These are phyloP conservation scores for Mormyrus hasselquistii DNA, from an alignment of 2,797 vertebrate species.

Conservation along the genomic window DNA sequence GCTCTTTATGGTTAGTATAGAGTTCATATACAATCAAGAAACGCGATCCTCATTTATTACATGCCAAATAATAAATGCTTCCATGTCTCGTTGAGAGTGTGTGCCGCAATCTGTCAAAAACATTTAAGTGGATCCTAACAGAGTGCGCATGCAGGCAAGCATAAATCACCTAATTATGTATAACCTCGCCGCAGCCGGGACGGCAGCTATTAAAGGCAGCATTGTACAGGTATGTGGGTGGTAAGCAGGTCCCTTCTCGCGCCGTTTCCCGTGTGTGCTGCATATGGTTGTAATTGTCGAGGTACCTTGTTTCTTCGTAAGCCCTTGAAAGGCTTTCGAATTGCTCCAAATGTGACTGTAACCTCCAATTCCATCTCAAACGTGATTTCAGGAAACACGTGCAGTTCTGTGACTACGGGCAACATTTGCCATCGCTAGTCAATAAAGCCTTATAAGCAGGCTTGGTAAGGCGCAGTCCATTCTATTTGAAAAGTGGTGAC, in stretches of 20 bases:
- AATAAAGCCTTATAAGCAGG: constrained; percentile 30
- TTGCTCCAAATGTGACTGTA: constrained; percentile 25
- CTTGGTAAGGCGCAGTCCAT: not conserved
- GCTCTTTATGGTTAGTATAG: not conserved
- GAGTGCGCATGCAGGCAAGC: constrained; percentile 19
- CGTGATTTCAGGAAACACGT: constrained; percentile 49
- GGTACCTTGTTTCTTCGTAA: not conserved
- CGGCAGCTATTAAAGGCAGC: constrained; percentile 14
- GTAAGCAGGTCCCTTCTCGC: constrained; percentile 13
- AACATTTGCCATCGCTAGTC: constrained; percentile 46
- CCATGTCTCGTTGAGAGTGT: constrained; percentile 22
- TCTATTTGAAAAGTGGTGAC: not conserved
- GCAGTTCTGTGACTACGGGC: constrained; percentile 40
- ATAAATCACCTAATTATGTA: constrained; percentile 22
- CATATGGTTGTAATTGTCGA: constrained; percentile 18
- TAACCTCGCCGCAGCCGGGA: not conserved
- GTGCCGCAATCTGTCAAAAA: constrained; percentile 23
- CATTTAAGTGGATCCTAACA: constrained; percentile 23
- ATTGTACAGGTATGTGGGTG: constrained; percentile 29
- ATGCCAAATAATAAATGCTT: constrained; percentile 20
- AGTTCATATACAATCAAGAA: constrained; percentile 14
- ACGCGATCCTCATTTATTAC: constrained; percentile 18
- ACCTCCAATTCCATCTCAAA: constrained; percentile 26
- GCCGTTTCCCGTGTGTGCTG: constrained; percentile 14
- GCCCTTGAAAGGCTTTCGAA: constrained; percentile 28